Conservation (phyloP, 2,113 vertebrate species). For the Alectura lathami region DNA sequence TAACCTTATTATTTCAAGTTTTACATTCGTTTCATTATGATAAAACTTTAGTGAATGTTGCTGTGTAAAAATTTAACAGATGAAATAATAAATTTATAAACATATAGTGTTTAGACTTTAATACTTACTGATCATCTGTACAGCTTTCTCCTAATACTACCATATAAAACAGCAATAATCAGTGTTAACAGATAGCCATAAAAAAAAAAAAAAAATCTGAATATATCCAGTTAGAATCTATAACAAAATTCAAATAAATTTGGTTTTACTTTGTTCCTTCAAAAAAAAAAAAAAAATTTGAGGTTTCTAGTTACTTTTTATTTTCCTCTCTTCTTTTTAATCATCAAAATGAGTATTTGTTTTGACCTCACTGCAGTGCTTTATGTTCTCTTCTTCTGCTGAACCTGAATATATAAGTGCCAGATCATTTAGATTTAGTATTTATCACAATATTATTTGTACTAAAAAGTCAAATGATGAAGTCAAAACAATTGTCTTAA, state of each 20-base stretch:
- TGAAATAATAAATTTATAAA: neutral
- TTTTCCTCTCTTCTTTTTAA: neutral
- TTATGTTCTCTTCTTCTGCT: neutral
- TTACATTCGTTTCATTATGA: neutral
- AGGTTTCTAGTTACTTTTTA: neutral
- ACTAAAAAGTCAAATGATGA: neutral
- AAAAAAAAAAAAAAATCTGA: too few relatives aligned
- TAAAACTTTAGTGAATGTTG: neutral
- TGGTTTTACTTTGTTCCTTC: neutral
- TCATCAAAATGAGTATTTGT: neutral
- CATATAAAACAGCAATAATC: constrained; percentile 10
- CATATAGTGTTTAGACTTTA: neutral
- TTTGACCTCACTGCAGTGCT: neutral
- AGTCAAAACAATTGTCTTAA: neutral
- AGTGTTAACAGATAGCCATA: neutral
- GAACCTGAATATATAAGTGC: neutral
- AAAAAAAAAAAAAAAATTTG: neutral
- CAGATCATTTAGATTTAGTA: neutral
- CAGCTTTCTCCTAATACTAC: neutral
- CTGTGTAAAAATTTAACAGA: neutral
- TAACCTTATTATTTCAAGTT: neutral
- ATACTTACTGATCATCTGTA: neutral
- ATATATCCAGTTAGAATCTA: neutral
- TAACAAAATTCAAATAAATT: neutral
- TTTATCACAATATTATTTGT: neutral